These are phyloP conservation scores for Zeus faber DNA, from an alignment of 2,113 vertebrate species.

Conservation along the genomic window DNA sequence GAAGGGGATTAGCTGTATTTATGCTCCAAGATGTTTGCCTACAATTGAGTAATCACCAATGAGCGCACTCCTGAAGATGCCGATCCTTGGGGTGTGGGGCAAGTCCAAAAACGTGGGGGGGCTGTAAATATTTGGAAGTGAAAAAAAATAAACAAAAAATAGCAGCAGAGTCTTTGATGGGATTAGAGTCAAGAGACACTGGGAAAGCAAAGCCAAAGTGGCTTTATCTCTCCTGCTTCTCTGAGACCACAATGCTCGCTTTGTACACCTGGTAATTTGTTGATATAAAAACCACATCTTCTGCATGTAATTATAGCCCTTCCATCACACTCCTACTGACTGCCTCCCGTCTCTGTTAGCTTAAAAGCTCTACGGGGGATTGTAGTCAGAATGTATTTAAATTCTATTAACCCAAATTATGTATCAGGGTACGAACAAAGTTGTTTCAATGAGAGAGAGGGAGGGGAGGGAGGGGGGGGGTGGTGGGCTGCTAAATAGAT, in stretches of 20 bases:
- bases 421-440: conserved; percentile 28
- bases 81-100: conserved; percentile 43
- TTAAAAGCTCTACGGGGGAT: conserved; percentile 49
- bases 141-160: conserved; percentile 50
- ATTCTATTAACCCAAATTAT: conserved; percentile 56
- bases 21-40: conserved; percentile 61
- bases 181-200: conserved; percentile 61
- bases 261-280: conserved; percentile 59
- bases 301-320: conserved; percentile 55
- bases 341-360: conserved; percentile 34
- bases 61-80: conserved; percentile 43
- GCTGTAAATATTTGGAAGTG: conserved; percentile 39
- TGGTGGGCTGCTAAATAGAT: conserved; percentile 31
- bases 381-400: conserved; percentile 46
- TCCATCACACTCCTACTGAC: conserved; percentile 33
- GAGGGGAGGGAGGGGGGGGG: neutral
- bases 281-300: conserved; percentile 55
- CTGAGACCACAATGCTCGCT: conserved; percentile 40
- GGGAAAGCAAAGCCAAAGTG: conserved; percentile 26
- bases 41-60: conserved; percentile 48
- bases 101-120: conserved; percentile 28
- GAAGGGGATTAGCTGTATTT: conserved; percentile 57
- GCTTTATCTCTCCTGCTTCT: conserved; percentile 49
- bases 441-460: conserved; percentile 18
- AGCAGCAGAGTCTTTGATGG: conserved; percentile 58